Evolutionary conservation across 1,140 invertebrate genomes (phyloP), one percentile per base, ranked within the genome.

Genomic region (Conus betulinus): DNA sequence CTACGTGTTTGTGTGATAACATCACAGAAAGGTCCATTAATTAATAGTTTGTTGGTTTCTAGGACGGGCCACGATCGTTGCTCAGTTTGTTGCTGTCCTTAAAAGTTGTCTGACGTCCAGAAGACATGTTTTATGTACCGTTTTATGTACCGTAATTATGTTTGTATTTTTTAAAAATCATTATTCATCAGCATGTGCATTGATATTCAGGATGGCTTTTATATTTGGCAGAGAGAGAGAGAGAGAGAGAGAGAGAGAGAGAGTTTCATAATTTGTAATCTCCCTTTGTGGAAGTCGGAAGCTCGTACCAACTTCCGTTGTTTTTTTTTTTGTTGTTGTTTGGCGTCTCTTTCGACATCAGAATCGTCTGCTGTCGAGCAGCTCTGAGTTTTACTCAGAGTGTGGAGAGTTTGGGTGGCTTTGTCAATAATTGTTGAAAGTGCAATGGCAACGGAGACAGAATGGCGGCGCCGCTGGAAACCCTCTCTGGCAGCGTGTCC

Each of bases 391-490:
- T 17, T 10, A 51, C 39, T 79, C n/a, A 4, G 11, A 27, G n/a
- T 17, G 11, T 27, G 11, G 23, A 25, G 10, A 13, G 11, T 79
- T 23, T 13, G 11, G 1, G 11, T 13, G n/a, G n/a, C 76, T 51
- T 79, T 25, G 1, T 79, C n/a, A 17, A 13, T 79, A 27, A 25
- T 27, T 25, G 10, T 15, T 23, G 11, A 27, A 25, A 1, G 39
- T 27, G 60, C 51, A 52, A 91, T 92, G 90, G 87, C 90, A 79
- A 90, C 91, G 53, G 94, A 94, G 88, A 90, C 93, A 57, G 91
- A 94, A 90, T 94, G 94, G 94, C 88, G 94, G 84, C 88, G 93
- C 51, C 88, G 84, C 60, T 94, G 93, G 93, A 94, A 94, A 84
- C 92, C 94, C n/a, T 91, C 91, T 90, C 87, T 94, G 23, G 90